A percentile compares a stretch with the other conserved stretches of the same genome.
These are phyloP conservation scores for Patiria miniata DNA, from an alignment of 35 echinoderm and acorn worm genomes.

Conservation along the genomic window DNA sequence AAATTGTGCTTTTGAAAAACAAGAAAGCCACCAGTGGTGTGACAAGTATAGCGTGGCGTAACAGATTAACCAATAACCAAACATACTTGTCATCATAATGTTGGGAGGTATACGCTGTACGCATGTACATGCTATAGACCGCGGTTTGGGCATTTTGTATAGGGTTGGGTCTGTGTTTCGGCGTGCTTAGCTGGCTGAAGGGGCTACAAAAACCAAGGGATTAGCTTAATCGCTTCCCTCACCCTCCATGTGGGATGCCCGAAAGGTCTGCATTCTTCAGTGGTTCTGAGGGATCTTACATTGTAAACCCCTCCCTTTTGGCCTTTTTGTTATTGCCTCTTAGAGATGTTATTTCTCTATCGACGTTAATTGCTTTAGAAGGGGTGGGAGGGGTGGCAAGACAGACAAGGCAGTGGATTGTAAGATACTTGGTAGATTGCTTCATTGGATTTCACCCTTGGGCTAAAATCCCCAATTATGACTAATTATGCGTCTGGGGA, in stretches of 20 bases:
- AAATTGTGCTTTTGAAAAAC: too few relatives aligned
- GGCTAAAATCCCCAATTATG: background rate
- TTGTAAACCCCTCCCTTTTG: background rate
- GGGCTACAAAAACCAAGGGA: background rate
- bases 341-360: too few relatives aligned
- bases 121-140: too few relatives aligned
- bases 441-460: background rate
- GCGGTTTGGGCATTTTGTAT: background rate
- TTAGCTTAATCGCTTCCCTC: background rate
- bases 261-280: background rate
- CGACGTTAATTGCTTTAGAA: too few relatives aligned
- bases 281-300: background rate
- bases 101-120: background rate
- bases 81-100: background rate
- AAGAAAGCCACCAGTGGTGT: background rate
- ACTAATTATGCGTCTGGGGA: background rate
- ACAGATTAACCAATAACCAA: background rate
- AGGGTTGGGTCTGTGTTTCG: background rate
- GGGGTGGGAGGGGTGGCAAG: background rate
- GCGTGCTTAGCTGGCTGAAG: background rate
- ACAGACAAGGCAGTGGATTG: background rate
- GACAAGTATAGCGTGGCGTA: background rate
- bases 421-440: conserved; percentile 5
- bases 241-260: background rate
- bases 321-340: too few relatives aligned